These are phyloP conservation scores for Ophion slaviceki DNA, from an alignment of 2,888 invertebrate species.

Conservation along the genomic window DNA sequence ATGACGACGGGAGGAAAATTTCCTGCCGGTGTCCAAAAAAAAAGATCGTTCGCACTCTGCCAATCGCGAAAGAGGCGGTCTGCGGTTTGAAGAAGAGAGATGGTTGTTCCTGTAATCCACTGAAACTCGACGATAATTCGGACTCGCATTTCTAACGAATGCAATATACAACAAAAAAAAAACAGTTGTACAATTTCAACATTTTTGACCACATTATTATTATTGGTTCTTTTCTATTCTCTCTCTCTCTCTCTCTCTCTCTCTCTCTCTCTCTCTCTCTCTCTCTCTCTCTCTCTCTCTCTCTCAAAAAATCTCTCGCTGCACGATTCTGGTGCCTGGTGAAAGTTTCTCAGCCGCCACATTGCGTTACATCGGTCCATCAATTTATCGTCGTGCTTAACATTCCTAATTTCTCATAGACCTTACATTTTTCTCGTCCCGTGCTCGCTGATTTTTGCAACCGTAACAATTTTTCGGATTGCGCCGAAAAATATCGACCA, in stretches of 20 bases:
- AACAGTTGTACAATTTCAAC: background rate
- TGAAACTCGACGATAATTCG: constrained; percentile 31
- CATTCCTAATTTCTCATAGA: background rate
- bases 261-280: too few relatives aligned
- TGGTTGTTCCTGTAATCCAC: constrained; percentile 36
- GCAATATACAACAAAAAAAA: background rate
- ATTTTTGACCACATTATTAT: too few relatives aligned
- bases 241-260: too few relatives aligned
- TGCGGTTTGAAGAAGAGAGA: constrained; percentile 32
- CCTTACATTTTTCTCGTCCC: background rate
- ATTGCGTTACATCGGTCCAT: background rate
- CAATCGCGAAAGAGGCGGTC: constrained; percentile 38
- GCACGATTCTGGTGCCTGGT: background rate
- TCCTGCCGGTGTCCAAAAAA: constrained; percentile 45
- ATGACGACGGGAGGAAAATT: constrained; percentile 15
- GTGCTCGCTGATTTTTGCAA: constrained; percentile 31
- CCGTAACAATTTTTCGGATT: constrained; percentile 21
- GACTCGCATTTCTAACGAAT: constrained; percentile 27
- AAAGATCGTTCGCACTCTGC: constrained; percentile 49
- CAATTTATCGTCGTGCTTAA: constrained; percentile 2
- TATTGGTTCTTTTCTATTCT: too few relatives aligned
- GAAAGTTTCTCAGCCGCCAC: background rate
- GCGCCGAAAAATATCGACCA: background rate
- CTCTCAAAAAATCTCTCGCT: background rate
- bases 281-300: too few relatives aligned